Conservation (phyloP, 1,140 invertebrate genomes). For the Drosophila miranda region DNA sequence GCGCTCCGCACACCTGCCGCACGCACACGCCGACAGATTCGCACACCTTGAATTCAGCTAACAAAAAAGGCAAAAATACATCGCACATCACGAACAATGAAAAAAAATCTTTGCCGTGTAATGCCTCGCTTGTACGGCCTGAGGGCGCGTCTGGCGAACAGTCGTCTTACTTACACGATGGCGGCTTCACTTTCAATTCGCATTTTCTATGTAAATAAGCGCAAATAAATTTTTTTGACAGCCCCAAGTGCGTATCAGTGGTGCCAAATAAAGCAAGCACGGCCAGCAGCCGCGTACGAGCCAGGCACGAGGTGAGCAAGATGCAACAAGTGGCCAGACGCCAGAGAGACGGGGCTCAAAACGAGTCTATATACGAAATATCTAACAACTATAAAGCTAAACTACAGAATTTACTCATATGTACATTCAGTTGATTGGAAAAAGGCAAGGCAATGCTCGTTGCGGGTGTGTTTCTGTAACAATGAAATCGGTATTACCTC, state of each 20-base stretch:
- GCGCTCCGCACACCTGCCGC: constrained; percentile 61
- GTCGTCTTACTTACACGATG: constrained; percentile 16
- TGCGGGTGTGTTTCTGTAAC: not conserved
- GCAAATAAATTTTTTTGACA: constrained; percentile 51
- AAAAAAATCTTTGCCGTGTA: constrained; percentile 55
- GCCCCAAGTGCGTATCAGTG: constrained; percentile 48
- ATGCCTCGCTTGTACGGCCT: constrained; percentile 59
- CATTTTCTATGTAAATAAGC: constrained; percentile 47
- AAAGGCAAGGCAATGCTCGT: constrained; percentile 22
- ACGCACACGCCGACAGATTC: constrained; percentile 34
- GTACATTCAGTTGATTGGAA: constrained; percentile 8
- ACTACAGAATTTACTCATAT: constrained; percentile 27
- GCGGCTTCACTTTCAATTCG: constrained; percentile 57
- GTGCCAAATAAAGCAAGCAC: constrained; percentile 35
- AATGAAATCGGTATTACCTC: no score
- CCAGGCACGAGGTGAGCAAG: constrained; percentile 65
- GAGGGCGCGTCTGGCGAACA: constrained; percentile 44
- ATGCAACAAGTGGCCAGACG: constrained; percentile 51
- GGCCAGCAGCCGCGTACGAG: constrained; percentile 14
- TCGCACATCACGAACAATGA: constrained; percentile 59
- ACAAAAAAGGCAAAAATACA: constrained; percentile 71
- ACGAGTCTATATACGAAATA: constrained; percentile 39
- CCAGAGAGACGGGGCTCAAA: constrained; percentile 8
- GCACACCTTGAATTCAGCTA: constrained; percentile 66
- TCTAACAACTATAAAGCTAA: constrained; percentile 36